phyloP scores from a whole-genome alignment of 2,888 invertebrate genomes.

The Plutella xylostella region DNA sequence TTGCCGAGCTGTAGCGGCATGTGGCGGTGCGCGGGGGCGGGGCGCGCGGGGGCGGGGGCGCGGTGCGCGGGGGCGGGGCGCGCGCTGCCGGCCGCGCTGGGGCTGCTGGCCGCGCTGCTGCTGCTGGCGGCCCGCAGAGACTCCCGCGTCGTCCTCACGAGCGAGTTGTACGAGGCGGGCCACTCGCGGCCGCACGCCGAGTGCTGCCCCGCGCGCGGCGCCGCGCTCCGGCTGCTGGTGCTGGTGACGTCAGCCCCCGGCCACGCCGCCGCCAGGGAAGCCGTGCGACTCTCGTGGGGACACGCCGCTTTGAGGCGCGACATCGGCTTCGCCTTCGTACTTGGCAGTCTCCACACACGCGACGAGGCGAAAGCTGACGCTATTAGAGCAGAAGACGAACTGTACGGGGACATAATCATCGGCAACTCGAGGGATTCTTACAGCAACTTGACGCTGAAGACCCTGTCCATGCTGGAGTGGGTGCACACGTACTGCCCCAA shows the following conservation, averaged over 20 bases:
- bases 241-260: slow-evolving; percentile 81
- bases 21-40: no score
- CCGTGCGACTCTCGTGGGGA: slow-evolving; percentile 87
- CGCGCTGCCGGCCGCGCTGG: slow-evolving; percentile 30
- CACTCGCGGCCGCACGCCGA: slow-evolving; percentile 74
- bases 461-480: slow-evolving; percentile 86
- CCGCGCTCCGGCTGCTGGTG: slow-evolving; percentile 71
- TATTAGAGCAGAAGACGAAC: slow-evolving; percentile 73
- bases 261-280: slow-evolving; percentile 77
- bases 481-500: slow-evolving; percentile 80
- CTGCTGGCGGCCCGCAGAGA: slow-evolving; percentile 14
- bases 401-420: slow-evolving; percentile 82
- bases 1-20: no score
- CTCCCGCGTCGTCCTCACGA: slow-evolving; percentile 21
- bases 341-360: slow-evolving; percentile 73
- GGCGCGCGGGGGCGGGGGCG: slow-evolving; percentile 11
- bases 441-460: slow-evolving; percentile 86
- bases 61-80: slow-evolving; percentile 15
- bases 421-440: slow-evolving; percentile 81
- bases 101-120: slow-evolving; percentile 14
- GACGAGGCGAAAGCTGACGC: slow-evolving; percentile 58
- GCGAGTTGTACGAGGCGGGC: slow-evolving; percentile 76
- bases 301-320: slow-evolving; percentile 76
- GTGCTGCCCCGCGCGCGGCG: slow-evolving; percentile 76
- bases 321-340: slow-evolving; percentile 74